phyloP scores from a whole-genome alignment of 2,113 vertebrate species.

The Tursiops truncatus region DNA sequence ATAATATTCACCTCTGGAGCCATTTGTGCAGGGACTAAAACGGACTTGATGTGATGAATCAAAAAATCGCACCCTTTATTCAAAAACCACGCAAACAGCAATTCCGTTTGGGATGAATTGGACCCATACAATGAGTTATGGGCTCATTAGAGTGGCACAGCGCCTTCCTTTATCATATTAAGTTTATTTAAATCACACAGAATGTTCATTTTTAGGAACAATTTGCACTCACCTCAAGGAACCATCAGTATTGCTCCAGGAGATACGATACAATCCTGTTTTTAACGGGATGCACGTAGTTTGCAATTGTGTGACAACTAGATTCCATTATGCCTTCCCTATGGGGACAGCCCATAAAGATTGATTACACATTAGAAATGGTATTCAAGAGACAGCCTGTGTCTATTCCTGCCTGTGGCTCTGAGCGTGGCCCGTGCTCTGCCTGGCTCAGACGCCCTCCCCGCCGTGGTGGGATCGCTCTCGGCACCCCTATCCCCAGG shows the following conservation, averaged over 20 bases:
- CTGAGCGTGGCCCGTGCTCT: neutral
- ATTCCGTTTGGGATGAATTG: neutral
- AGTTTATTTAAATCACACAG: constrained; percentile 66
- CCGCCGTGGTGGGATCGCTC: rapidly evolving
- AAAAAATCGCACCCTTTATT: constrained; percentile 2
- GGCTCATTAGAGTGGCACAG: constrained; percentile 42
- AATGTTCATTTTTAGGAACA: constrained; percentile 71
- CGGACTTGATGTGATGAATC: neutral
- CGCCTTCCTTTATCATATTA: constrained; percentile 57
- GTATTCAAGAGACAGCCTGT: constrained; percentile 18
- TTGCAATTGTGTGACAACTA: constrained; percentile 64
- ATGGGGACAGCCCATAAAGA: constrained; percentile 69
- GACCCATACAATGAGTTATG: neutral
- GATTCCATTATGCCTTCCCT: constrained; percentile 72
- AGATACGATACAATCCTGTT: constrained; percentile 47
- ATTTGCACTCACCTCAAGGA: constrained; percentile 69
- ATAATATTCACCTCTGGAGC: neutral
- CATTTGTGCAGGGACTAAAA: neutral
- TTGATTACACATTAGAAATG: constrained; percentile 75
- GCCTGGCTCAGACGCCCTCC: neutral
- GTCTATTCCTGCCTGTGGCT: rapidly evolving
- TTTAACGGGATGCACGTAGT: constrained; percentile 67
- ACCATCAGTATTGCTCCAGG: constrained; percentile 64
- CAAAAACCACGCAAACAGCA: neutral
- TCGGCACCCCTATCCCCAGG: rapidly evolving